These are phyloP conservation scores for Callipepla squamata DNA, from an alignment of 2,113 vertebrate genomes.

Conservation along the genomic window DNA sequence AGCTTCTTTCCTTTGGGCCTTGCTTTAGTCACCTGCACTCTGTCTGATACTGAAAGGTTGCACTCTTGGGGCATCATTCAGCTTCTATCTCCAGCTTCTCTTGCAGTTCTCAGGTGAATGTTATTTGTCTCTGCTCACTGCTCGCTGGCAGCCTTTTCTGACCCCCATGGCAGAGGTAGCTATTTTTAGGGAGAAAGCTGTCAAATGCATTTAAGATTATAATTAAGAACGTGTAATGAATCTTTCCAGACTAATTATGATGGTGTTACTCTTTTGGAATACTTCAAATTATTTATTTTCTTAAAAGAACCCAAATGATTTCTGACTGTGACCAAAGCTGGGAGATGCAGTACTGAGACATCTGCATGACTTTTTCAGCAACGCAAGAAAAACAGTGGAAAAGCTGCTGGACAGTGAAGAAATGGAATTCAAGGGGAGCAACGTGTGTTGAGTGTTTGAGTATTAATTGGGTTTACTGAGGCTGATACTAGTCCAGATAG, in stretches of 20 bases:
- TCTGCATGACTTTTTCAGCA: neutral
- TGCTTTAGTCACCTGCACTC: too few relatives aligned
- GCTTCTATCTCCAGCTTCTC: neutral
- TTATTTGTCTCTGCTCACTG: neutral
- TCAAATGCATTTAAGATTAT: neutral
- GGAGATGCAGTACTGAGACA: neutral
- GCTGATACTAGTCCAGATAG: neutral
- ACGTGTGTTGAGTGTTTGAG: neutral
- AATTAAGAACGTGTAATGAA: neutral
- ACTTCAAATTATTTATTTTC: neutral
- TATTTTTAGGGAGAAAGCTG: neutral
- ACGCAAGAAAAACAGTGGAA: neutral
- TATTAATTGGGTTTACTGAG: neutral
- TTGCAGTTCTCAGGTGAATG: neutral
- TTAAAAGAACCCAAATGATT: neutral
- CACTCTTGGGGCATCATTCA: neutral
- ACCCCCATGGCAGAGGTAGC: neutral
- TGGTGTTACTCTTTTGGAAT: neutral
- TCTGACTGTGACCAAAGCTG: neutral
- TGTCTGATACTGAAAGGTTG: neutral
- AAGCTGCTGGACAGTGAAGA: neutral
- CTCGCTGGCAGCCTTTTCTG: neutral
- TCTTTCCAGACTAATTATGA: neutral
- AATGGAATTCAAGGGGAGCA: rapidly evolving
- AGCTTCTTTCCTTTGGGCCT: neutral